Conservation (phyloP, 1,140 invertebrate genomes). For the Drosophila miranda region DNA sequence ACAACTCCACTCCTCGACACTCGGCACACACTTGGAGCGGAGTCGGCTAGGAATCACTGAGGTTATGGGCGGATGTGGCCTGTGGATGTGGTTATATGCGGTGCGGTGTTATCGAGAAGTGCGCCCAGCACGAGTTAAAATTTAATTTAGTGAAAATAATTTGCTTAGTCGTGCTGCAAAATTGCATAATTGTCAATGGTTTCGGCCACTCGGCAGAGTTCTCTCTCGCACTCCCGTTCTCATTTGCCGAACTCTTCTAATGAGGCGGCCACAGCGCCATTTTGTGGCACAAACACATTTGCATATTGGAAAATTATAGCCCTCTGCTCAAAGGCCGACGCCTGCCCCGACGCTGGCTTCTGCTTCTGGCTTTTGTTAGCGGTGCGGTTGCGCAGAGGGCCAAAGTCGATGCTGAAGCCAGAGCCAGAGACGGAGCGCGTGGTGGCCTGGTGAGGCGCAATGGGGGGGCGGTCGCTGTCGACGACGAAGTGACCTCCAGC, state of each 20-base stretch:
- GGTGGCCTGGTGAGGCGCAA: constrained; percentile 76
- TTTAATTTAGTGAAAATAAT: constrained; percentile 81
- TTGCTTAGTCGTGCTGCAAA: constrained; percentile 77
- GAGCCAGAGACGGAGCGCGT: constrained; percentile 38
- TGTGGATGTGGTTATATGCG: constrained; percentile 33
- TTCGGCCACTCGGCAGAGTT: constrained; percentile 21
- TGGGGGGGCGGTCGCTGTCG: constrained; percentile 57
- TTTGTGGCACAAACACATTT: constrained; percentile 74
- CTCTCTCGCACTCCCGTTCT: constrained; percentile 2
- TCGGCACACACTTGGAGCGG: constrained; percentile 35
- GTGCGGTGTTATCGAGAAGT: constrained; percentile 53
- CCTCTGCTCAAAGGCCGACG: constrained; percentile 31
- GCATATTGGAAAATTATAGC: constrained; percentile 79
- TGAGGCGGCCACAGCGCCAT: constrained; percentile 66
- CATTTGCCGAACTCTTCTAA: constrained; percentile 37
- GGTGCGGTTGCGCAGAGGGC: constrained; percentile 76
- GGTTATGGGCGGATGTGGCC: constrained; percentile 44
- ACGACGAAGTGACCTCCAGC: constrained; percentile 75
- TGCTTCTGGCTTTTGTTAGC: constrained; percentile 69
- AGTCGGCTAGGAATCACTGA: constrained; percentile 36
- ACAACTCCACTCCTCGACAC: constrained; percentile 13
- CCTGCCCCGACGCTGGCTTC: constrained; percentile 32
- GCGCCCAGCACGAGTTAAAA: constrained; percentile 81
- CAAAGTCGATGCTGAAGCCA: constrained; percentile 42
- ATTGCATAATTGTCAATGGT: constrained; percentile 74